Evolutionary conservation across 1,140 invertebrate species (phyloP), one percentile per base, ranked within the genome.

Genomic region (Drosophila rufa): DNA sequence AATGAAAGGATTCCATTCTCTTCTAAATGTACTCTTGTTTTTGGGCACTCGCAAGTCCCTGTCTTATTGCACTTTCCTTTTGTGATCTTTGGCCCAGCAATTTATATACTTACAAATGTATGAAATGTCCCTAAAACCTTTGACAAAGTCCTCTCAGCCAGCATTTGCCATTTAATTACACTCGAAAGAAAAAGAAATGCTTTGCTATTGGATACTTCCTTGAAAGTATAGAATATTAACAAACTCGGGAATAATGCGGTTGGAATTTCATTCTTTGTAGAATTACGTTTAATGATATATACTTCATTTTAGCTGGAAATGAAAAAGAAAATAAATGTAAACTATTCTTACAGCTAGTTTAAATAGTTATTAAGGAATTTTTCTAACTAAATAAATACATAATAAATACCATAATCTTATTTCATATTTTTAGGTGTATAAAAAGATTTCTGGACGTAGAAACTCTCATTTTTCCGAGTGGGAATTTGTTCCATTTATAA

Each of bases 101-200:
- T 36, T 65, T 42, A 65, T 65, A 51, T 62, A 58, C 36, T 67
- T 15, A 3, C 19, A 73, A 53, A 53, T 57, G 30, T 75, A 75
- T 56, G 42, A 64, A 75, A 75, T 75, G 60, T n/a, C 59, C 33
- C 19, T 51, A 40, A 40, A 19, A 40, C 30, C 38, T 65, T 75
- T 19, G 51, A 56, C 17, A 65, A 56, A 46, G 42, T 53, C 19
- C 48, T 47, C 47, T 48, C 50, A 11, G 19, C 14, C 15, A 42
- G 46, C 12, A 36, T 4, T 30, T 66, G 19, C 53, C 55, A 68
- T 77, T 67, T 66, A 59, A 75, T 66, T 76, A 56, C 62, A 67
- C 38, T 38, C 2, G 2, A 30, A 15, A 22, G 19, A 6, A 65
- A 65, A 42, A 6, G 0, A 0, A 15, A 33, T 4, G 8, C 2